A percentile compares a stretch with the other conserved stretches of the same genome.
These are phyloP conservation scores for silkworm (Bombyx mori) DNA, from an alignment of 1,140 invertebrate species.

Conservation along the genomic window ASM3026992v2 NC_085129.1:2311501-2312000, in stretches of 20 bases:
- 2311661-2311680: constrained; percentile 67
- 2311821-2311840: too few species aligned
- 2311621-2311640: constrained; percentile 55
- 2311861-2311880: too few species aligned
- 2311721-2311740: constrained; percentile 51
- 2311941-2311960: too few species aligned
- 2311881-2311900: too few species aligned
- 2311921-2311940: too few species aligned
- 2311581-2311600: constrained; percentile 65
- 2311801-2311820: neutral
- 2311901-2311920: too few species aligned
- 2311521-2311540: constrained; percentile 72
- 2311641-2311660: constrained; percentile 61
- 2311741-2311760: constrained; percentile 28
- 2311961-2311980: too few species aligned
- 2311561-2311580: constrained; percentile 66
- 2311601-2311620: constrained; percentile 64
- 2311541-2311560: constrained; percentile 70
- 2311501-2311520: constrained; percentile 60
- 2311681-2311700: constrained; percentile 55
- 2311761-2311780: constrained; percentile 39
- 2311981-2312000: too few species aligned
- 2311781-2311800: neutral
- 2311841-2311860: too few species aligned
- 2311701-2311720: constrained; percentile 51